Evolutionary conservation across 2,113 vertebrate species (phyloP).

Genomic region (Carettochelys insculpta): DNA sequence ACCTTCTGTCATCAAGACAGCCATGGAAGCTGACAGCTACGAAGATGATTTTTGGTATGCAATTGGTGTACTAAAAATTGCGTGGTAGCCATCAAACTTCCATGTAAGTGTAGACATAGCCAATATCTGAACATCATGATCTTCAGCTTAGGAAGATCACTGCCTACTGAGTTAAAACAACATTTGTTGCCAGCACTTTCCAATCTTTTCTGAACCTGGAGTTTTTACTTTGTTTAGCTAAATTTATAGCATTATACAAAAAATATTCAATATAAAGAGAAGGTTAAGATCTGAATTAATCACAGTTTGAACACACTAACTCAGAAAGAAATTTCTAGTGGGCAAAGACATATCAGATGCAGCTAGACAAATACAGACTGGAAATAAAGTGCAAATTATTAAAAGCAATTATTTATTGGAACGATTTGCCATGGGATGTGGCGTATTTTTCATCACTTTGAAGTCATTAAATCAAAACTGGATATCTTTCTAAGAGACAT

Average conservation of each 20-base stretch:
- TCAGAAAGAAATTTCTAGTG: background rate
- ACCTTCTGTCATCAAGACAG: too few species aligned
- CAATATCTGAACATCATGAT: too few species aligned
- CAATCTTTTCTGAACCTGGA: background rate
- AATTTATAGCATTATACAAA: accelerated
- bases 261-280: background rate
- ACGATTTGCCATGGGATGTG: background rate
- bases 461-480: background rate
- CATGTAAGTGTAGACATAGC: too few species aligned
- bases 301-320: background rate
- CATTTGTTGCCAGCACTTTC: too few species aligned
- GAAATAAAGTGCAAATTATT: background rate
- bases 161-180: background rate
- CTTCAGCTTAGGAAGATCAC: too few species aligned
- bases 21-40: too few species aligned
- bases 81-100: too few species aligned
- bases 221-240: background rate
- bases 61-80: too few species aligned
- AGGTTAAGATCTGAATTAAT: background rate
- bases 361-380: background rate
- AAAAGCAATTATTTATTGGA: background rate
- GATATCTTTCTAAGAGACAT: background rate
- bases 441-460: background rate
- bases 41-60: too few species aligned
- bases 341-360: background rate